Evolutionary conservation across 2,113 vertebrate species (phyloP).

Genomic region (Meriones unguiculatus): DNA sequence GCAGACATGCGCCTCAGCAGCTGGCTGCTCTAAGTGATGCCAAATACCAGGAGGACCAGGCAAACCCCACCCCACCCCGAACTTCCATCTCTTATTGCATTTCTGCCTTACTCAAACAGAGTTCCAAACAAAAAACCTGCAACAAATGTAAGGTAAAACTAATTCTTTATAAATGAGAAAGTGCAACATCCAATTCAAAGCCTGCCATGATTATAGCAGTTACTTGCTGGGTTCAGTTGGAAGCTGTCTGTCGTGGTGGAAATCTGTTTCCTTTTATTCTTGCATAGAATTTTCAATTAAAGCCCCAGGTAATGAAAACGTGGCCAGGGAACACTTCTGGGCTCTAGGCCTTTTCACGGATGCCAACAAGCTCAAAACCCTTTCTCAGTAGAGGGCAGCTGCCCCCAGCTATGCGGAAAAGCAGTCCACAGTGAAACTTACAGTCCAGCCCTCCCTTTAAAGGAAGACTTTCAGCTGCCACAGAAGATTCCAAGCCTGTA

Average conservation of each 20-base stretch:
- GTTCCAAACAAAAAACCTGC: background rate
- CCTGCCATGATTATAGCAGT: background rate
- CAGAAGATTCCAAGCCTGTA: fast-evolving
- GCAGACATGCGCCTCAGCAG: too few relatives aligned
- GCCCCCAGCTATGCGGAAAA: background rate
- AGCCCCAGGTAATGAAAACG: background rate
- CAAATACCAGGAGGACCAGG: background rate
- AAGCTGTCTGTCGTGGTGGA: background rate
- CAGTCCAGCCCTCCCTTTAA: background rate
- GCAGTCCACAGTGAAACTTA: background rate
- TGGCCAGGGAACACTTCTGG: fast-evolving
- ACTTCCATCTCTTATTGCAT: fast-evolving
- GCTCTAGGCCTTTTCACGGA: fast-evolving
- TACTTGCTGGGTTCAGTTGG: background rate
- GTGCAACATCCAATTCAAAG: background rate
- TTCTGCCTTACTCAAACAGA: background rate
- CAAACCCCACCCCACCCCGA: too few relatives aligned
- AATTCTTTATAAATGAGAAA: background rate
- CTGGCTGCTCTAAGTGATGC: background rate
- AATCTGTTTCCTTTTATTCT: background rate
- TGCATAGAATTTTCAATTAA: background rate
- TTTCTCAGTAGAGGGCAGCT: background rate
- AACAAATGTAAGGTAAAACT: background rate
- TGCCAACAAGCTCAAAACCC: background rate
- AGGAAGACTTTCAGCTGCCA: background rate